Percentiles rank a stretch among this genome's conserved stretches.
Evolutionary conservation across 1,140 invertebrate genomes (phyloP).

Genomic region (Drosophila equinoxialis): DNA sequence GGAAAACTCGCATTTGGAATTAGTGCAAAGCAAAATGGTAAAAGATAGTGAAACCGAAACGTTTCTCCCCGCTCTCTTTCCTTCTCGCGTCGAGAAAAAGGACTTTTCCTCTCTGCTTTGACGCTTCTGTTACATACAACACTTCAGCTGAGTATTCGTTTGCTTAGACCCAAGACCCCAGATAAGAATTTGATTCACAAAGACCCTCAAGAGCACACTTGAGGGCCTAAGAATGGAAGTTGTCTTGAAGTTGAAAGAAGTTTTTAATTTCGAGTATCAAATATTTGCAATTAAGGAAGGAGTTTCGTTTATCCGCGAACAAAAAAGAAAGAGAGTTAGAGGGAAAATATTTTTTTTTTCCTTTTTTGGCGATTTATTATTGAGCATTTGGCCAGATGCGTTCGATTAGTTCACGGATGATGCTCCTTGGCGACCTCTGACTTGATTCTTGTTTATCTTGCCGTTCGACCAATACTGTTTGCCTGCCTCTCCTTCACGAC

Average conservation of each 20-base stretch:
- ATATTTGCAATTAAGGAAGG: constrained; percentile 11
- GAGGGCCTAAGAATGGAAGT: background rate
- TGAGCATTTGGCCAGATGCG: constrained; percentile 7
- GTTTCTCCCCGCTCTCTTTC: background rate
- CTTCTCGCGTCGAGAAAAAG: background rate
- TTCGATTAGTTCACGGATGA: constrained; percentile 11
- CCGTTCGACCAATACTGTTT: background rate
- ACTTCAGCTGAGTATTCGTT: constrained; percentile 4
- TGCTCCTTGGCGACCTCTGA: constrained; percentile 6
- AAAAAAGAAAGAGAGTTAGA: background rate
- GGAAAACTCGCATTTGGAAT: constrained; percentile 4
- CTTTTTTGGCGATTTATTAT: background rate
- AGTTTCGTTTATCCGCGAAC: background rate
- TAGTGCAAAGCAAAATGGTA: background rate
- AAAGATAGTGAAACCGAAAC: constrained; percentile 3
- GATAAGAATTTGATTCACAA: constrained; percentile 12
- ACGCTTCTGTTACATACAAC: constrained; percentile 11
- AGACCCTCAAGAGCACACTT: constrained; percentile 1
- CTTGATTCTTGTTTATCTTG: constrained; percentile 6
- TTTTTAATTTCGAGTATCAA: background rate
- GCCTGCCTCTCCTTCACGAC: background rate
- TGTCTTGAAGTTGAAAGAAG: background rate
- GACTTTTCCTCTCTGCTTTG: background rate
- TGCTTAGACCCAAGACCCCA: background rate
- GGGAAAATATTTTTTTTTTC: background rate